These are phyloP conservation scores for Macroramphosus scolopax DNA, from an alignment of 2,797 vertebrate genomes.

Conservation along the genomic window DNA sequence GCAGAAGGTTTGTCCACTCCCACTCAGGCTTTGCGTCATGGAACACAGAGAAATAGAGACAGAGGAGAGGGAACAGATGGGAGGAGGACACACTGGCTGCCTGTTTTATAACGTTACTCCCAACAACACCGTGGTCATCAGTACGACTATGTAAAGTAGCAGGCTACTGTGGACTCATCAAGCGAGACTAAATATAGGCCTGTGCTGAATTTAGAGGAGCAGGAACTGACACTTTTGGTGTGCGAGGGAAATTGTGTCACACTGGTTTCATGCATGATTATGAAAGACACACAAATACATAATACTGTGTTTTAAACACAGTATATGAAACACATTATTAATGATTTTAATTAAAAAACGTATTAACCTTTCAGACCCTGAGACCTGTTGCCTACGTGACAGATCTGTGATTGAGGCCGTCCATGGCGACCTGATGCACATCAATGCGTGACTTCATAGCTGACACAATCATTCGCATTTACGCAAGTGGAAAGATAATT, in stretches of 20 bases:
- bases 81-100: conserved; percentile 70
- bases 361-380: no score
- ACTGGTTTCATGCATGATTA: conserved; percentile 5
- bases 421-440: conserved; percentile 74
- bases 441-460: conserved; percentile 69
- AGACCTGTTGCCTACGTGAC: conserved; percentile 47
- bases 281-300: not conserved
- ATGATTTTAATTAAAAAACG: no score
- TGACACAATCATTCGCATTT: conserved; percentile 62
- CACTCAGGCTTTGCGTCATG: conserved; percentile 82
- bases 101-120: conserved; percentile 74
- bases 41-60: conserved; percentile 73
- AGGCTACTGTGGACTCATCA: conserved; percentile 56
- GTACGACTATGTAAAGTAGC: conserved; percentile 52
- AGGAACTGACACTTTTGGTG: conserved; percentile 46
- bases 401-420: conserved; percentile 46
- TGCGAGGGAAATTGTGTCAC: conserved; percentile 13
- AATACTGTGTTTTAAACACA: no score
- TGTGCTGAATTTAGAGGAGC: conserved; percentile 32
- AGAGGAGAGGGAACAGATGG: conserved; percentile 71
- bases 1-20: conserved; percentile 82
- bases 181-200: conserved; percentile 48
- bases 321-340: no score
- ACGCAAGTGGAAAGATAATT: conserved; percentile 63
- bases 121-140: conserved; percentile 65